Percentiles rank a stretch among this genome's conserved stretches.
Conservation (phyloP, 2,797 vertebrate species). For the Hydrolagus colliei region DNA sequence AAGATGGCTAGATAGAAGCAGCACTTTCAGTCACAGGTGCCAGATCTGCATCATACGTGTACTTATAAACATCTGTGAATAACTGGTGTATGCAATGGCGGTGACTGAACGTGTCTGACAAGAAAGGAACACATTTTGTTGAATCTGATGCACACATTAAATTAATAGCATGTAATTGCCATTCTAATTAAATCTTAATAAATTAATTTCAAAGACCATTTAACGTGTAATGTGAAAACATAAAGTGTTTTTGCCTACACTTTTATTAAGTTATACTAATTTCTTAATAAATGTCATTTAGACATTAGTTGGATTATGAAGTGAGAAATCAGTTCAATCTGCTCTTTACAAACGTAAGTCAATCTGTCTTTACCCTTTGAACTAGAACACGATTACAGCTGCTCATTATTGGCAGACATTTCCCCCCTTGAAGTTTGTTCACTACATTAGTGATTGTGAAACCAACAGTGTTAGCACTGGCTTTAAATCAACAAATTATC, state of each 20-base stretch:
- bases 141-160: not conserved
- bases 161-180: not conserved
- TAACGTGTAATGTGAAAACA: not conserved
- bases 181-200: not conserved
- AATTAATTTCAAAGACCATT: not conserved
- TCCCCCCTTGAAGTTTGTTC: not conserved
- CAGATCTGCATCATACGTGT: not conserved
- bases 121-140: not conserved
- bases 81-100: not conserved
- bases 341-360: not conserved
- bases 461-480: not conserved
- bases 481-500: not conserved
- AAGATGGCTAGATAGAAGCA: not conserved
- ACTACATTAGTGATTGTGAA: not conserved
- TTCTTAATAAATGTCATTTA: not conserved
- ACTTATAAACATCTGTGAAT: not conserved
- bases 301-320: not conserved
- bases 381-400: too few species aligned
- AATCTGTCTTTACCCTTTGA: not conserved
- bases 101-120: not conserved
- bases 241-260: not conserved
- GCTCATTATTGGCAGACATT: not conserved
- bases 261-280: not conserved
- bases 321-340: not conserved
- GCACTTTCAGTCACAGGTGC: not conserved